A percentile compares a stretch with the other conserved stretches of the same genome.
phyloP scores from a whole-genome alignment of 2,113 vertebrate genomes.

The Bos indicus region DNA sequence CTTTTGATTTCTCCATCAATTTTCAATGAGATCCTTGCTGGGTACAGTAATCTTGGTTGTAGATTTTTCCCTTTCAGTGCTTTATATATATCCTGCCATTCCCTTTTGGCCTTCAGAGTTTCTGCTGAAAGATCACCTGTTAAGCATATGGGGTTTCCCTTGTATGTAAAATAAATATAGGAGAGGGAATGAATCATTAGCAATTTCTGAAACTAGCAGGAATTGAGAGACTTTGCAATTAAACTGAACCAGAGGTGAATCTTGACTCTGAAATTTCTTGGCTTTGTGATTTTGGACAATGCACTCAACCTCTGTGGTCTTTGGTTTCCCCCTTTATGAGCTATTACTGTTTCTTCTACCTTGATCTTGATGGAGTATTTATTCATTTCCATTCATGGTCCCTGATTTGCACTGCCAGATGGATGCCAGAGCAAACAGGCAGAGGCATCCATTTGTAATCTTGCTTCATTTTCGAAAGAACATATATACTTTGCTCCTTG shows the following conservation, averaged over 20 bases:
- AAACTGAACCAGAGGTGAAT: background rate
- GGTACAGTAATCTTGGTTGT: background rate
- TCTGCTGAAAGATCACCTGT: background rate
- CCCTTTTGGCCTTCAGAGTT: background rate
- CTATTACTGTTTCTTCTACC: background rate
- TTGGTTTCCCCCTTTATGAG: background rate
- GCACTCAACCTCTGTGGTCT: background rate
- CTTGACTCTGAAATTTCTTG: background rate
- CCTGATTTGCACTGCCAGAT: background rate
- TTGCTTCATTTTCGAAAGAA: background rate
- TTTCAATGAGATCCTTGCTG: background rate
- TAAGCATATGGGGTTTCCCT: background rate
- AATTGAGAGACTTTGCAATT: background rate
- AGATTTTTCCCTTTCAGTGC: background rate
- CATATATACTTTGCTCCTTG: background rate
- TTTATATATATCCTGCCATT: background rate
- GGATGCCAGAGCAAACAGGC: accelerated
- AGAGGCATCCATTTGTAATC: background rate
- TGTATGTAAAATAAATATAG: background rate
- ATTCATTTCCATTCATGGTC: background rate
- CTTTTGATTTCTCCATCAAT: background rate
- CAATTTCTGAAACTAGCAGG: background rate
- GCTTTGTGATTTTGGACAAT: background rate
- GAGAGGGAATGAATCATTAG: background rate
- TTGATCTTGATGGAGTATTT: background rate